Percentiles rank a stretch among this genome's conserved stretches.
phyloP scores from a whole-genome alignment of 2,113 vertebrate species.

The Chrysemys picta region DNA sequence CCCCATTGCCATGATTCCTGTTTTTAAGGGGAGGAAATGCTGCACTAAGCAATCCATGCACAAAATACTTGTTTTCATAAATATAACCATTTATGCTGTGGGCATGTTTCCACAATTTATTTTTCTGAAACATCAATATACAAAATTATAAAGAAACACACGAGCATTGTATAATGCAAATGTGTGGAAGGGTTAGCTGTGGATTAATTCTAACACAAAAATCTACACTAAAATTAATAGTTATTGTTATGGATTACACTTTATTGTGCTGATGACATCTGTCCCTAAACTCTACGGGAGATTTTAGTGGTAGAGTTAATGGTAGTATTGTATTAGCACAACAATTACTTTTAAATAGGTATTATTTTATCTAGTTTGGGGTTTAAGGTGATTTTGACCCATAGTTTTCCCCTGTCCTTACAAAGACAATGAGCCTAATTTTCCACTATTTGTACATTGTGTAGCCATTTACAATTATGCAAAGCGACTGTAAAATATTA shows the following conservation, averaged over 20 bases:
- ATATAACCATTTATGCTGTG: background rate
- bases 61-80: background rate
- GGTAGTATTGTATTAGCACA: background rate
- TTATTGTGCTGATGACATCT: background rate
- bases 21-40: background rate
- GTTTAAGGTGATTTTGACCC: background rate
- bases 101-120: background rate
- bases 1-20: background rate
- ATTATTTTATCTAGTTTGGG: constrained; percentile 17
- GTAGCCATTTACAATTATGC: background rate
- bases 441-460: constrained; percentile 19
- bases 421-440: background rate
- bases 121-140: background rate
- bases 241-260: background rate
- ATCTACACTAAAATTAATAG: background rate
- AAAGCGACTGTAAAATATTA: constrained; percentile 21
- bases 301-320: background rate
- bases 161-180: background rate
- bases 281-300: background rate
- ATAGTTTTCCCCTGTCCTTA: constrained; percentile 18
- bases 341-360: constrained; percentile 2
- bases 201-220: background rate
- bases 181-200: background rate
- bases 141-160: background rate
- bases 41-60: background rate